A percentile compares a stretch with the other conserved stretches of the same genome.
Evolutionary conservation across 2,113 vertebrate species (phyloP).

Genomic region (Rana temporaria): DNA sequence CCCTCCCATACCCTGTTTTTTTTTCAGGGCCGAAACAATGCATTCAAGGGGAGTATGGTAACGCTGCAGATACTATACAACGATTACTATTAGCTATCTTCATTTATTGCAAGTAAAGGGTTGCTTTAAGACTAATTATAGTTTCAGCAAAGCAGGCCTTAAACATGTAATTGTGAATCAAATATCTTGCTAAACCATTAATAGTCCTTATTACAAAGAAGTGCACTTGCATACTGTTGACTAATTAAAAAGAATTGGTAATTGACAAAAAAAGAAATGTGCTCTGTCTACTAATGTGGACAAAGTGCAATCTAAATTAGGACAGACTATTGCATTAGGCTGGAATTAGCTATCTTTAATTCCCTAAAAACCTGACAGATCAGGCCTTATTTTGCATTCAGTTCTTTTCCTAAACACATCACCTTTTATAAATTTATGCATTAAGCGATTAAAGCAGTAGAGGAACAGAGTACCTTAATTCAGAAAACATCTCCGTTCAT

Average conservation of each 20-base stretch:
- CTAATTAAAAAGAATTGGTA: slow-evolving; percentile 40
- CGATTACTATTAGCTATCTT: too few species aligned
- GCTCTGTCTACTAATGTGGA: slow-evolving; percentile 24
- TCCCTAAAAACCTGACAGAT: slow-evolving; percentile 48
- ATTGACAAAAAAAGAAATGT: slow-evolving; percentile 24
- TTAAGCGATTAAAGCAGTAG: slow-evolving; percentile 56
- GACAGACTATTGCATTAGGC: slow-evolving; percentile 28
- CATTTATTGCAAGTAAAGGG: not conserved
- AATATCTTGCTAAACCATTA: slow-evolving; percentile 20
- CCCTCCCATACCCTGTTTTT: too few species aligned
- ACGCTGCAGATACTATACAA: too few species aligned
- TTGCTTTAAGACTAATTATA: not conserved
- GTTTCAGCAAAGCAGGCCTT: slow-evolving; percentile 6
- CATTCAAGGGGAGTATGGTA: too few species aligned
- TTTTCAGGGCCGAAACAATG: too few species aligned
- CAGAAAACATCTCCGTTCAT: slow-evolving; percentile 68
- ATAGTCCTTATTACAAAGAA: slow-evolving; percentile 27
- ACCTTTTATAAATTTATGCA: slow-evolving; percentile 52
- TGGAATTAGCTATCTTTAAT: slow-evolving; percentile 43
- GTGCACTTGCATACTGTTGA: slow-evolving; percentile 14
- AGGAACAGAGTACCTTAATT: slow-evolving; percentile 64
- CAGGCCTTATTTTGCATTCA: slow-evolving; percentile 19
- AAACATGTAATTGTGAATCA: slow-evolving; percentile 12
- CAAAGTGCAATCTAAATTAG: slow-evolving; percentile 37
- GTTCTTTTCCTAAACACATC: slow-evolving; percentile 42